Conservation (phyloP, 2,888 invertebrate genomes). For the Ypsolopha sequella region DNA sequence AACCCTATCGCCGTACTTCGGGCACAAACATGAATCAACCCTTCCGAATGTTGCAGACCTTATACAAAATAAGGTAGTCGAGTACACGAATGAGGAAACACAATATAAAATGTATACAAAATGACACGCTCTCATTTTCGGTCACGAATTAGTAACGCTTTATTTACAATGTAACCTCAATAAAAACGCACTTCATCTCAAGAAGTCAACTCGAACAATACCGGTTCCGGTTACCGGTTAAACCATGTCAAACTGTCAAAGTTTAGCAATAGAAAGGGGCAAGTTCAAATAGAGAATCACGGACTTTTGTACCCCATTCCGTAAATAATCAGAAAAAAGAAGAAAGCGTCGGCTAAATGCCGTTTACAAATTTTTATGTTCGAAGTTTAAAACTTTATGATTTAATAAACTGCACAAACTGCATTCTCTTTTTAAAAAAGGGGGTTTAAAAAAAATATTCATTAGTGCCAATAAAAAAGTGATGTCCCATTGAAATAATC, state of each 20-base stretch:
- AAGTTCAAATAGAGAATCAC: slow-evolving; percentile 50
- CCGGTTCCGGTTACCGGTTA: background rate
- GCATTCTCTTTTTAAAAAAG: slow-evolving; percentile 22
- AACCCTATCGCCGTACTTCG: too few relatives aligned
- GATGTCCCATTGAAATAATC: slow-evolving; percentile 24
- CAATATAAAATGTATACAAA: slow-evolving; percentile 16
- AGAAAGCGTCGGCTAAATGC: slow-evolving; percentile 5
- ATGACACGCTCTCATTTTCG: slow-evolving; percentile 20
- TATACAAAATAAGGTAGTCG: too few relatives aligned
- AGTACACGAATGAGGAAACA: background rate
- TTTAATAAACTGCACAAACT: slow-evolving; percentile 46
- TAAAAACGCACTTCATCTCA: slow-evolving; percentile 1
- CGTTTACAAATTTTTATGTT: slow-evolving; percentile 64
- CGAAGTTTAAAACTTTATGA: slow-evolving; percentile 49
- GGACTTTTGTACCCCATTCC: slow-evolving; percentile 43
- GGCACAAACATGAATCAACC: too few relatives aligned
- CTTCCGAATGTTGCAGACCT: too few relatives aligned
- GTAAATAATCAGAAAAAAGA: slow-evolving; percentile 37
- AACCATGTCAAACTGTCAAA: slow-evolving; percentile 1
- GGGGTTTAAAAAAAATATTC: slow-evolving; percentile 38
- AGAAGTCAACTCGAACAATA: background rate
- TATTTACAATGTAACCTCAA: slow-evolving; percentile 31
- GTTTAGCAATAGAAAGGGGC: slow-evolving; percentile 24
- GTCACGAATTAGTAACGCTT: slow-evolving; percentile 30
- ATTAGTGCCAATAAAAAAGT: slow-evolving; percentile 63